phyloP scores from a whole-genome alignment of 2,888 invertebrate species.

The Leptinotarsa juncta region DNA sequence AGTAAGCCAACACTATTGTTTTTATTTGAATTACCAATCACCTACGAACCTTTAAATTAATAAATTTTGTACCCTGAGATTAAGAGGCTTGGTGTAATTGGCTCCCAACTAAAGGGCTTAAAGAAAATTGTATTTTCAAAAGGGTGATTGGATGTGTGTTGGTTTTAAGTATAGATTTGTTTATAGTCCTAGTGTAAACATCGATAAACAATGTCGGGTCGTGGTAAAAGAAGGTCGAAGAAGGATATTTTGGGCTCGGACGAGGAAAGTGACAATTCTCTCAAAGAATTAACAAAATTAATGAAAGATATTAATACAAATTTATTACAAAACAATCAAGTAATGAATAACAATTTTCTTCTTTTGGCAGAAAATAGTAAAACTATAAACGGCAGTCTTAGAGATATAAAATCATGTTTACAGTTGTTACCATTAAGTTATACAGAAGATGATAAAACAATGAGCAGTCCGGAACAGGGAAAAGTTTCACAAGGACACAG shows the following conservation, averaged over 20 bases:
- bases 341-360: not conserved
- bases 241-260: not conserved
- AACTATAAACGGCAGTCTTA: not conserved
- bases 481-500: not conserved
- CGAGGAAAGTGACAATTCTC: not conserved
- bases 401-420: slow-evolving; percentile 4
- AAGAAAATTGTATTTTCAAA: not conserved
- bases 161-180: not conserved
- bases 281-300: not conserved
- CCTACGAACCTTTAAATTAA: no score
- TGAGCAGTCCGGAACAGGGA: no score
- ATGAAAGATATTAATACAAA: not conserved
- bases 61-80: not conserved
- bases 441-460: not conserved
- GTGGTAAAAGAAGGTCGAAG: not conserved
- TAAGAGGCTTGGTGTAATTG: not conserved
- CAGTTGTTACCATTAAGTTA: not conserved
- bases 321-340: not conserved
- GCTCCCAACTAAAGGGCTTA: not conserved
- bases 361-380: not conserved
- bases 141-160: not conserved
- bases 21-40: no score
- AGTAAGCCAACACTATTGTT: no score
- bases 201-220: not conserved
- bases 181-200: not conserved